Conservation (phyloP, 1,140 invertebrate genomes). For the Bicyclus anynana region DNA sequence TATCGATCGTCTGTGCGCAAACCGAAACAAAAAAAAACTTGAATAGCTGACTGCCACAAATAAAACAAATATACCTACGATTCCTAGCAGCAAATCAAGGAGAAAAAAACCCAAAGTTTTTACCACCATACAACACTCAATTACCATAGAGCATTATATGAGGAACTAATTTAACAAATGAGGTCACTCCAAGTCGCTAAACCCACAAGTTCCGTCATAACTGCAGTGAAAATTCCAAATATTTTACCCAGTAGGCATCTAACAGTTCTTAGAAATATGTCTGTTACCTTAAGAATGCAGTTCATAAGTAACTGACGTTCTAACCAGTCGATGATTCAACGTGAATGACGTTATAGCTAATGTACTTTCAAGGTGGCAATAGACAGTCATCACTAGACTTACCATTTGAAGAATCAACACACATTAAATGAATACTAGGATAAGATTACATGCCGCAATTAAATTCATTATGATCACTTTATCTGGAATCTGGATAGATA, state of each 20-base stretch:
- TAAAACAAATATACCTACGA: too few relatives aligned
- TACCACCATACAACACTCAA: neutral
- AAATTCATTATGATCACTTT: too few relatives aligned
- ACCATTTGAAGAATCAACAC: constrained; percentile 1
- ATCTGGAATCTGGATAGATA: too few relatives aligned
- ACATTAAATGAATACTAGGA: neutral
- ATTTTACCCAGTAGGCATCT: constrained; percentile 34
- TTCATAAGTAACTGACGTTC: constrained; percentile 35
- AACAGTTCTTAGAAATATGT: constrained; percentile 51
- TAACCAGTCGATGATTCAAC: constrained; percentile 48
- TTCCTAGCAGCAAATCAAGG: too few relatives aligned
- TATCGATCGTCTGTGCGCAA: too few relatives aligned
- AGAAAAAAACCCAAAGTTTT: neutral
- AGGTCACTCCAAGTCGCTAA: constrained; percentile 19
- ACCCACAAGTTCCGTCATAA: constrained; percentile 33
- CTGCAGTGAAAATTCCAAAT: constrained; percentile 42
- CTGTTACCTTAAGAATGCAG: constrained; percentile 36
- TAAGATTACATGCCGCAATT: too few relatives aligned
- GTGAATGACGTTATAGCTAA: constrained; percentile 48
- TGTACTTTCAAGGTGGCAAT: constrained; percentile 47
- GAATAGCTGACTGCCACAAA: too few relatives aligned
- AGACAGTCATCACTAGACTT: constrained; percentile 30
- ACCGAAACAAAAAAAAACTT: too few relatives aligned
- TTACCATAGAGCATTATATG: neutral
- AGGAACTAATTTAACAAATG: constrained; percentile 8